phyloP scores from a whole-genome alignment of 2,888 invertebrate genomes.

The Griposia aprilina region DNA sequence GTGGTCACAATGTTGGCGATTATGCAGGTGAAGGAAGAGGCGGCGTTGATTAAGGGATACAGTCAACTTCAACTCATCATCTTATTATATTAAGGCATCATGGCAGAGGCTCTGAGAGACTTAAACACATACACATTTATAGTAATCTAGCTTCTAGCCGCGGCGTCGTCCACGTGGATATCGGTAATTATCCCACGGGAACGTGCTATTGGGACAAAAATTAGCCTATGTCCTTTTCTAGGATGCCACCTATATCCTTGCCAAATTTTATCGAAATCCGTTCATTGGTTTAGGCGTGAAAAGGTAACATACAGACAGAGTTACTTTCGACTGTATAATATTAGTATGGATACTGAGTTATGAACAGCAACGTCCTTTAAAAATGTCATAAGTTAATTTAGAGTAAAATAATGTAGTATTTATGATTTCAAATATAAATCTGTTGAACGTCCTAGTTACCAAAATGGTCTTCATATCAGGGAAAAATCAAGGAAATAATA shows the following conservation, averaged over 20 bases:
- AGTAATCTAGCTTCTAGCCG: no score
- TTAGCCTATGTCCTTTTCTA: no score
- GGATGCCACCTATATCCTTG: no score
- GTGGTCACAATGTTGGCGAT: slow-evolving; percentile 63
- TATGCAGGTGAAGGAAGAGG: slow-evolving; percentile 35
- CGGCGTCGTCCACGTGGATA: no score
- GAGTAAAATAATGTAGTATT: neutral
- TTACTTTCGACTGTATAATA: no score
- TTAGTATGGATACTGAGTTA: no score
- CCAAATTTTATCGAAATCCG: no score
- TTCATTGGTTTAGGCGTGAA: no score
- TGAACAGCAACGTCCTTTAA: no score
- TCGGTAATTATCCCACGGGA: no score
- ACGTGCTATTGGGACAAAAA: no score
- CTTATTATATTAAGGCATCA: neutral
- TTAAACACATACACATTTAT: neutral
- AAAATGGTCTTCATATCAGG: neutral
- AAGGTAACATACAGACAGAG: no score
- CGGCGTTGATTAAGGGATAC: neutral
- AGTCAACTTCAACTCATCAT: neutral
- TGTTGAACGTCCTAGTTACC: neutral
- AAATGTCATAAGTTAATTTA: neutral
- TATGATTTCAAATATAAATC: neutral
- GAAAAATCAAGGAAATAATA: slow-evolving; percentile 15
- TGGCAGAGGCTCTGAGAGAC: neutral